These are phyloP conservation scores for Leucopsar rothschildi DNA, from an alignment of 2,113 vertebrate genomes.

Conservation along the genomic window DNA sequence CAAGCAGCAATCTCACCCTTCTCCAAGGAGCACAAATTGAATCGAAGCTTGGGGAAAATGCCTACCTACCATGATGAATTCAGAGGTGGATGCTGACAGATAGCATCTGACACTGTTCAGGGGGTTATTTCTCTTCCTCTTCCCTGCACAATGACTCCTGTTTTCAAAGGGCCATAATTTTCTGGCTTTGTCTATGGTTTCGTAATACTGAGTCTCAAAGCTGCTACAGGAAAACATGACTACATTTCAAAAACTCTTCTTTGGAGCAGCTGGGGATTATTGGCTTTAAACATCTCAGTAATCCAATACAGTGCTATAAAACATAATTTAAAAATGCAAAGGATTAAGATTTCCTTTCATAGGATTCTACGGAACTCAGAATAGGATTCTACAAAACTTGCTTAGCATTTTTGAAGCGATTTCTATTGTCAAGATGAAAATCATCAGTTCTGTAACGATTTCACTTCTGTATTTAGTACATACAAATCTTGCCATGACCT, in stretches of 20 bases:
- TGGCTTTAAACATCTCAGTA: constrained; percentile 39
- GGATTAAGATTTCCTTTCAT: constrained; percentile 36
- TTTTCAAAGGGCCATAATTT: neutral
- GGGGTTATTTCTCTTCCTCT: neutral
- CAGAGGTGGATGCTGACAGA: neutral
- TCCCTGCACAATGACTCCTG: neutral
- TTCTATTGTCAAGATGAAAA: neutral
- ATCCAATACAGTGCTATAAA: constrained; percentile 38
- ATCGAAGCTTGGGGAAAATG: constrained; percentile 4
- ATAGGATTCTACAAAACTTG: constrained; percentile 15
- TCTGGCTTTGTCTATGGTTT: neutral
- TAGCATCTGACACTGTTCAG: neutral
- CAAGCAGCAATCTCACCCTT: neutral
- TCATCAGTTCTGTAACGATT: neutral
- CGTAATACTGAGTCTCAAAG: neutral
- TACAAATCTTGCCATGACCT: neutral
- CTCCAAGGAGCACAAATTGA: neutral
- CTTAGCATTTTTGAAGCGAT: neutral
- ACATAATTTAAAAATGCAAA: constrained; percentile 32
- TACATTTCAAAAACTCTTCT: constrained; percentile 28
- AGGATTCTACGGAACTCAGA: neutral
- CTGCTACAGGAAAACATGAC: neutral
- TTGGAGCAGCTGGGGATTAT: constrained; percentile 42
- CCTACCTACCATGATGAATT: neutral
- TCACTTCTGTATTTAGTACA: neutral